Base-by-base conservation (phyloP, 1,140 invertebrate species). In the Cyrtorhinus lividipennis region DNA sequence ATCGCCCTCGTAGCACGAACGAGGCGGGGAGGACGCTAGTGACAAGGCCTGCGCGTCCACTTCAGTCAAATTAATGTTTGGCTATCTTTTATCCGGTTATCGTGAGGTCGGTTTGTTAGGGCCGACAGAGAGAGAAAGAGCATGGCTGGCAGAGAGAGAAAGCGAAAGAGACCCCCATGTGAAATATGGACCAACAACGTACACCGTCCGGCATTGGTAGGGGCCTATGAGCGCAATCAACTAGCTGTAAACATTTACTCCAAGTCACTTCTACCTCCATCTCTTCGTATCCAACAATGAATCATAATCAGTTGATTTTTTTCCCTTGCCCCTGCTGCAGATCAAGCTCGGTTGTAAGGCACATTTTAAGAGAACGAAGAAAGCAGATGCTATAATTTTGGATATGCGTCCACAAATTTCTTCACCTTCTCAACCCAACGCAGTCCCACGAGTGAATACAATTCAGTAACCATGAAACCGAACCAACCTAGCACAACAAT, bases 41-140 rank as follows among this genome's bases (percentile, higher is more conserved):
- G 18, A 53, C 48, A 53, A 10, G 48, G 48, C 48, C 48, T 53
- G 48, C 48, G n/a, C 48, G 48, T 53, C 48, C 48, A 53, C 48
- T 53, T 53, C 48, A 53, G 48, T 53, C 48, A 53, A 53, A 53
- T 20, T 53, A 53, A 53, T 53, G 48, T 53, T 53, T 53, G 48
- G 48, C 48, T 22, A 53, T 53, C 48, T 53, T 53, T 53, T 53
- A 53, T 53, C 48, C 48, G 18, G 48, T 53, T 53, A 53, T 53
- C 48, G 48, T 53, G 48, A 53, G 48, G 48, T 53, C 38, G 20
- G 48, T 53, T 53, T 53, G 48, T 53, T 53, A 53, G 48, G 20
- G 48, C 10, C 18, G 48, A 5, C 48, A 8, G 8, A n/a, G 38
- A 44, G 38, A 10, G 38, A n/a, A 44, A 8, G 38, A n/a, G 38